These are phyloP conservation scores for Dynastes maya DNA, from an alignment of 2,888 invertebrate species.

Conservation along the genomic window DNA sequence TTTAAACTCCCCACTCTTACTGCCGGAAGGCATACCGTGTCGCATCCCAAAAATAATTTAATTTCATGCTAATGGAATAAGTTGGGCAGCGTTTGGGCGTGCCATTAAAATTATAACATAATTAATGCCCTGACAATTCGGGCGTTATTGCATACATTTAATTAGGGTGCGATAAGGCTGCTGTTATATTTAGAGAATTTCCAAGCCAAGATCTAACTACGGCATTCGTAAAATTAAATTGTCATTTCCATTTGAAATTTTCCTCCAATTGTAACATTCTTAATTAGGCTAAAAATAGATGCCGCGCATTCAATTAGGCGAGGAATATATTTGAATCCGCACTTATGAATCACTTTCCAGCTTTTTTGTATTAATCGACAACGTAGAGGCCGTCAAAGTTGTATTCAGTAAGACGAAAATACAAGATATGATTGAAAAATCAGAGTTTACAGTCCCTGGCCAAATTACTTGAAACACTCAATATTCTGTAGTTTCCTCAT, in stretches of 20 bases:
- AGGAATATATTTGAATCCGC: constrained; percentile 16
- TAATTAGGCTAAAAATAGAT: constrained; percentile 32
- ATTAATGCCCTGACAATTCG: background rate
- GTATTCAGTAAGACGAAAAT: background rate
- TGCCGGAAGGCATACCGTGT: background rate
- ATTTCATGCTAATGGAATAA: constrained; percentile 9
- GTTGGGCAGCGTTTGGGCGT: background rate
- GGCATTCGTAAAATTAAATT: constrained; percentile 7
- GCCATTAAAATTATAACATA: constrained; percentile 20
- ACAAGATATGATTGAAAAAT: no score
- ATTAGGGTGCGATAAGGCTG: background rate
- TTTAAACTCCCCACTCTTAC: background rate
- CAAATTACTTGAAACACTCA: no score
- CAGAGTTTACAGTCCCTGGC: no score
- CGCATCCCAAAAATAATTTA: constrained; percentile 5
- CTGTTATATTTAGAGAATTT: background rate
- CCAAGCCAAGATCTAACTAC: no score
- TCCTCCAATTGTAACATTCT: constrained; percentile 25
- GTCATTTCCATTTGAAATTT: constrained; percentile 8
- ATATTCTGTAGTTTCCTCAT: no score
- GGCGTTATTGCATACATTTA: background rate
- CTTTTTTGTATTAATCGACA: background rate
- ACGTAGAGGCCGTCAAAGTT: background rate
- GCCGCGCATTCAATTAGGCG: constrained; percentile 5
- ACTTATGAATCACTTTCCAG: constrained; percentile 30